Base-by-base conservation (phyloP, 1,140 invertebrate species). In the Vanessa tameamea region DNA sequence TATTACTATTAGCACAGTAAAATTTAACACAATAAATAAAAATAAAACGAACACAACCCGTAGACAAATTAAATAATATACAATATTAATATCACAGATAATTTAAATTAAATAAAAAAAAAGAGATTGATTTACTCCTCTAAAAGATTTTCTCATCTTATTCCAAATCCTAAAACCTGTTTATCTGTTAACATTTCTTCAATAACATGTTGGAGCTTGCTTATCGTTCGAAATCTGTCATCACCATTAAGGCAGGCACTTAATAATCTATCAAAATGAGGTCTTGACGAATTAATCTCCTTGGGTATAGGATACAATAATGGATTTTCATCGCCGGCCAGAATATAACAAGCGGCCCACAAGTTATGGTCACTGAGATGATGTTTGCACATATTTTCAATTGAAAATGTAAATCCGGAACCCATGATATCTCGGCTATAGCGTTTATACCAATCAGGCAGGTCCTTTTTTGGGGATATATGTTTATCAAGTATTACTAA, bases 311-410 rank as follows among this genome's bases (percentile, higher is more conserved):
- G 89, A 67, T 88, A 87, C 6, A 92, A 64, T 8, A 87, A 78
- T 7, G 89, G 89, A 16, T 79, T 85, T 0, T 91, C 86, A 72
- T 90, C 85, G 37, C 88, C 88, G n/a, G 81, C 87, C 53, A 92
- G 73, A 61, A 91, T 70, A 63, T 91, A 88, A 69, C 89, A 92
- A 7, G 90, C 89, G 7, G 91, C 87, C 88, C 88, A 92, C 16
- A 92, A 57, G 69, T 92, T 92, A 72, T 92, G 89, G 48, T 92
- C 91, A 78, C 89, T 92, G 2, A 92, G 74, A 72, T 92, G 91
- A 69, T 91, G 88, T 81, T 82, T 87, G 55, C 91, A 92, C 76
- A 92, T 87, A 67, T 86, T 85, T n/a, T 89, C 83, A 51, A 91
- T 86, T 6, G 89, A 91, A 69, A 92, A 91, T 75, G 83, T 81